phyloP scores from a whole-genome alignment of 2,797 vertebrate species.

The Diplodus sargus region DNA sequence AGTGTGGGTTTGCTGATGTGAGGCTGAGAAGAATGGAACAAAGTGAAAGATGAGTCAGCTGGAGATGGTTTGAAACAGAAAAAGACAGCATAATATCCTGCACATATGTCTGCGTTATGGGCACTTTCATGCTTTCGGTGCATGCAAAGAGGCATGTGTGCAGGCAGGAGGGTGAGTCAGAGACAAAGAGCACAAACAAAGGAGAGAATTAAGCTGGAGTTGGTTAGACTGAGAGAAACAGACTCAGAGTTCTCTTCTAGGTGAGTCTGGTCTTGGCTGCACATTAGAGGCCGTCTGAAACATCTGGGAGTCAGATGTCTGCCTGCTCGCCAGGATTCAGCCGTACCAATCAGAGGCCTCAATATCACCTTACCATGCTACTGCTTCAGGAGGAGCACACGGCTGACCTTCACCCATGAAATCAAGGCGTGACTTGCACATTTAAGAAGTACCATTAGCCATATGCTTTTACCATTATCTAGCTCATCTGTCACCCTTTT shows the following conservation, averaged over 20 bases:
- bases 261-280: slow-evolving; percentile 58
- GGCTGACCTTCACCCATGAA: slow-evolving; percentile 30
- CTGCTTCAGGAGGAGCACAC: slow-evolving; percentile 44
- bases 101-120: slow-evolving; percentile 9
- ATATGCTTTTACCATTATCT: slow-evolving; percentile 38
- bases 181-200: slow-evolving; percentile 4
- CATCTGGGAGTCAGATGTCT: slow-evolving; percentile 84
- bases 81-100: slow-evolving; percentile 12
- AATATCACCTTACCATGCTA: slow-evolving; percentile 46
- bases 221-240: background rate
- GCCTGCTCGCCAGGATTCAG: slow-evolving; percentile 40
- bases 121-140: background rate
- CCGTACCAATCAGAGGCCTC: slow-evolving; percentile 47
- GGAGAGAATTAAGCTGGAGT: slow-evolving; percentile 12
- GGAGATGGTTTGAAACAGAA: slow-evolving; percentile 25
- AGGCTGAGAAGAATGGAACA: background rate
- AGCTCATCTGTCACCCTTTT: slow-evolving; percentile 37
- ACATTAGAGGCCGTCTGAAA: slow-evolving; percentile 60
- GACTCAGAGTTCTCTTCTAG: slow-evolving; percentile 25
- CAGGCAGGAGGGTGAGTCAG: slow-evolving; percentile 6
- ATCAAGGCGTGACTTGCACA: slow-evolving; percentile 36
- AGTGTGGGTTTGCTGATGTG: slow-evolving; percentile 37
- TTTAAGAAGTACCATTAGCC: slow-evolving; percentile 37
- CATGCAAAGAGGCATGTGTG: background rate
- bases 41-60: slow-evolving; percentile 15